Percentiles rank a stretch among this genome's conserved stretches.
phyloP scores from a whole-genome alignment of 1,140 invertebrate species.

The Eupristina koningsbergeri region DNA sequence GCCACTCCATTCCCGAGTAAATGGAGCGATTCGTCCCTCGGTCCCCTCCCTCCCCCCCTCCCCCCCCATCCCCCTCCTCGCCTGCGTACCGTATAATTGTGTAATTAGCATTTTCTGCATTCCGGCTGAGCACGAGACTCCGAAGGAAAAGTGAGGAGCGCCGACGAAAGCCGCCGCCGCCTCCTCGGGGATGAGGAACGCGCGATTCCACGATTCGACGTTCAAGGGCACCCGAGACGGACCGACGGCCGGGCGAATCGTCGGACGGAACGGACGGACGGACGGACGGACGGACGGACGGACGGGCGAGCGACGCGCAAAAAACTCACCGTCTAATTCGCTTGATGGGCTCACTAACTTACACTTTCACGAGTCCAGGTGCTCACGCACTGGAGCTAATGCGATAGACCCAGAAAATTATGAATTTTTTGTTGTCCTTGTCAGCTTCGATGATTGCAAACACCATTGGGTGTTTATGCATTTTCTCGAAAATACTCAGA shows the following conservation, averaged over 20 bases:
- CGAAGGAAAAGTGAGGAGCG: no score
- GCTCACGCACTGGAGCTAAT: neutral
- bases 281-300: neutral
- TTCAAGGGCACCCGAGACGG: neutral
- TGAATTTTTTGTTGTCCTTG: neutral
- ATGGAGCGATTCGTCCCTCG: conserved; percentile 11
- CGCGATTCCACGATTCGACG: neutral
- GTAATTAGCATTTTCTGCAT: conserved; percentile 11
- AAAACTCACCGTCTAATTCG: neutral
- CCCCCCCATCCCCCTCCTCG: neutral
- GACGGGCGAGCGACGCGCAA: neutral
- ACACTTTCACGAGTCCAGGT: neutral
- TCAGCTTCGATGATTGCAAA: neutral
- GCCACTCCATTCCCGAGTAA: conserved; percentile 6
- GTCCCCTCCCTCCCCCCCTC: neutral
- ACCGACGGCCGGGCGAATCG: neutral
- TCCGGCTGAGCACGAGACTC: neutral
- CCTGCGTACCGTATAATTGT: no score
- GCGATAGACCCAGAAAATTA: neutral
- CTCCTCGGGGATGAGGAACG: neutral
- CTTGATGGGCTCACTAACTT: neutral
- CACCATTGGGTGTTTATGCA: neutral
- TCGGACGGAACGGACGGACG: no score
- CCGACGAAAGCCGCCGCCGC: no score
- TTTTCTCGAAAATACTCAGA: neutral